Conservation (phyloP, 2,113 vertebrate species). For the Planiliza haematocheilus region DNA sequence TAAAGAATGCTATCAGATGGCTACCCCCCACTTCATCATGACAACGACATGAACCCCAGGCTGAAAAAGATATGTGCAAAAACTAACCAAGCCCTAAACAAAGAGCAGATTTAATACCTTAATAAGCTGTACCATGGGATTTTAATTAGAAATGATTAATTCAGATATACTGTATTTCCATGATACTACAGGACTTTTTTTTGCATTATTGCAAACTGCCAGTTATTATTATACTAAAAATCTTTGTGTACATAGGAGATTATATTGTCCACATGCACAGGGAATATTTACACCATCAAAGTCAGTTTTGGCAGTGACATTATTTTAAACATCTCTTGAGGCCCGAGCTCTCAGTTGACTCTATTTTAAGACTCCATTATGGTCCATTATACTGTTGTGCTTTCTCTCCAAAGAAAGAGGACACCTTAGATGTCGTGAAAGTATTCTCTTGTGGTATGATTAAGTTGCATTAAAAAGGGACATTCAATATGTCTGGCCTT, state of each 20-base stretch:
- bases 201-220: background rate
- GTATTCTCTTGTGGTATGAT: slow-evolving; percentile 73
- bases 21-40: slow-evolving; percentile 48
- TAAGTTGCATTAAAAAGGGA: slow-evolving; percentile 76
- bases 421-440: slow-evolving; percentile 52
- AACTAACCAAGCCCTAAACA: background rate
- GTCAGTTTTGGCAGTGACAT: slow-evolving; percentile 39
- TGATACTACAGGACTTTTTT: background rate
- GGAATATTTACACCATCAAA: background rate
- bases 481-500: slow-evolving; percentile 74
- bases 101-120: background rate
- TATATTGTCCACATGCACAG: background rate
- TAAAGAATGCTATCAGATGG: slow-evolving; percentile 64
- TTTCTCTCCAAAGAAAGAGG: slow-evolving; percentile 65
- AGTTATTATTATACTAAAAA: background rate
- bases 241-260: background rate
- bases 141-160: background rate
- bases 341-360: slow-evolving; percentile 36
- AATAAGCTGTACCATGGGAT: background rate
- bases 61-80: slow-evolving; percentile 15
- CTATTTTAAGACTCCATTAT: slow-evolving; percentile 74
- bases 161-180: background rate
- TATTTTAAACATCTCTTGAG: slow-evolving; percentile 49
- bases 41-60: slow-evolving; percentile 36
- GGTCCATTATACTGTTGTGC: slow-evolving; percentile 59